Evolutionary conservation across 2,888 invertebrate species (phyloP), one percentile per base, ranked within the genome.

Genomic region (Cactoblastis cactorum): DNA sequence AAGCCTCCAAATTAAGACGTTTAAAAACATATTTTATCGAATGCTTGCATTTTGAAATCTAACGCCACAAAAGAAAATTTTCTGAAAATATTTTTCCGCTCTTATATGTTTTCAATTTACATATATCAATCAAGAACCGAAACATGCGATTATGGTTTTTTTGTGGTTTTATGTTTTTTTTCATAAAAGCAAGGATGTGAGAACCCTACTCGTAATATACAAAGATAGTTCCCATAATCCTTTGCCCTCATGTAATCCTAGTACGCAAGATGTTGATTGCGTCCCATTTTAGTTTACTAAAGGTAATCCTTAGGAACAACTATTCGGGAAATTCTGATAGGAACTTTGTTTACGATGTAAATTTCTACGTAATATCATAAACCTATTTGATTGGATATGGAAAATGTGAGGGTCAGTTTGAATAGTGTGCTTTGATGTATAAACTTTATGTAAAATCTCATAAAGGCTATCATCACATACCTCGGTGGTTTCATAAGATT

Each of bases 251-350:
- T 75, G 74, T 88, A 86, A 88, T 84, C 84, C 87, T 81, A 69
- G 78, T 79, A 77, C 69, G 67, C 74, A 80, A 84, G 86, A 87
- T 80, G 88, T 84, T 88, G 87, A 89, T 89, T 88, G 87, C 85
- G 80, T 65, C 84, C 86, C 79, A 76, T 85, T 84, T 83, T 73
- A 87, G 88, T 89, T 87, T 88, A 88, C 88, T 86, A 88, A 89
- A 89, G 87, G 88, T 89, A 89, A 89, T 87, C 89, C 87, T 80
- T 77, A 80, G 64, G 72, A 70, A 79, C 69, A 86, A 87, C 88
- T 89, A 85, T 88, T 77, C 77, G 82, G 76, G 74, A 77, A 81
- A 79, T 80, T 77, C 74, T 75, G 71, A 74, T 75, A 77, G 73
- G 60, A 50, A 71, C 74, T 78, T 83, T 86, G 87, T 88, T 89